Base-by-base conservation (phyloP, 2,888 invertebrate species). In the Didymodactylos carnosus region DNA sequence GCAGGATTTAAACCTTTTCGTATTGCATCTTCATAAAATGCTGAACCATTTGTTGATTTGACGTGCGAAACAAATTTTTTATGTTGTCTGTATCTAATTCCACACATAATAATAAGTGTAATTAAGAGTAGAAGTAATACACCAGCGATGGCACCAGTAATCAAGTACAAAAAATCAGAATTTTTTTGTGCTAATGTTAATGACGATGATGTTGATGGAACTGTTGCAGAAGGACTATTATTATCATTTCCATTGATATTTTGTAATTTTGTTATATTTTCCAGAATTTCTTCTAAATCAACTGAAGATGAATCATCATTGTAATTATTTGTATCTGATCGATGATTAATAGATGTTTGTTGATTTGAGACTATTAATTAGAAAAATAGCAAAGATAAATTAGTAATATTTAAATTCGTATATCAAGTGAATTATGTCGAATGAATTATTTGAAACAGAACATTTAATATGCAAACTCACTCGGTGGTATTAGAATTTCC, bases 41-140 rank as follows among this genome's bases (percentile, higher is more conserved):
- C 62, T 5, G 62, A 62, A 0, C 62, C 62, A 62, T 62, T 62
- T 29, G 19, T 35, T 19, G 62, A 35, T 62, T 62, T 62, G 8
- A 62, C 35, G n/a, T 62, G 62, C 3, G 62, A 29, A 35, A 76
- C 29, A 76, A 80, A 78, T 39, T 79, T 77, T 43, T 80, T 76
- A 76, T 80, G 82, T 76, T 81, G 81, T 19, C 81, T 77, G 76
- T 82, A 81, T 76, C 81, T 81, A 78, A 80, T 80, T 77, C 80
- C 80, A 74, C 82, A 82, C 80, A 82, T 81, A 70, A 79, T 78
- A 78, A 82, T 80, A 77, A 82, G 80, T 25, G 81, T 77, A 13
- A 81, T 76, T 16, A 82, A 77, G 8, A 81, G 72, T n/a, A 82
- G 75, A 77, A 82, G 78, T 78, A 82, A 80, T 69, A 80, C 78